Evolutionary conservation across 2,888 invertebrate genomes (phyloP).

Genomic region (Idaea dimidiata): DNA sequence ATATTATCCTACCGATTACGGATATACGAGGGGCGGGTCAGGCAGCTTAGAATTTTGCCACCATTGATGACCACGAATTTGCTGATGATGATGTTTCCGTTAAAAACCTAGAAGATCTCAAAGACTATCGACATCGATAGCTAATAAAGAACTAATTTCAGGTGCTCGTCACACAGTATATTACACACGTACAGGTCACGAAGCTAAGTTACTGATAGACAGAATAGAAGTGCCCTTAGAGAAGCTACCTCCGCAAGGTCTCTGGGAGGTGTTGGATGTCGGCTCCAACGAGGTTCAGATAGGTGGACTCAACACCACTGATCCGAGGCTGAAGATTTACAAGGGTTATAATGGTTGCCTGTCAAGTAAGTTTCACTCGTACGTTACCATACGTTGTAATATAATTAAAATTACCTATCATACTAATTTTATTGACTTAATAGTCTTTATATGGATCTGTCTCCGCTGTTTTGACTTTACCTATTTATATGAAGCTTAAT

Average conservation of each 20-base stretch:
- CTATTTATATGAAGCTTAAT: no score
- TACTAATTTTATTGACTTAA: no score
- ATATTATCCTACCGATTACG: no score
- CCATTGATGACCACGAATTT: no score
- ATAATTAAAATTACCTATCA: no score
- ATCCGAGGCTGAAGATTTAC: constrained; percentile 89
- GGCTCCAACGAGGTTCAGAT: constrained; percentile 92
- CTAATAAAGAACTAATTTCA: constrained; percentile 34
- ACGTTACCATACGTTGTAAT: no score
- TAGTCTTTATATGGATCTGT: no score
- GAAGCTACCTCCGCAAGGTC: constrained; percentile 84
- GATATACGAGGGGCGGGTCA: no score
- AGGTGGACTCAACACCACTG: constrained; percentile 92
- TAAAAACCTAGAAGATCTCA: no score
- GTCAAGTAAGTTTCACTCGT: constrained; percentile 89
- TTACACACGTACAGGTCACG: constrained; percentile 85
- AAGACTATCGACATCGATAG: neutral
- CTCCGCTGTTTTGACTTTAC: no score
- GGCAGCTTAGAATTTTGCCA: no score
- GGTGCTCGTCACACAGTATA: constrained; percentile 89
- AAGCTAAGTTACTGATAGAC: constrained; percentile 87
- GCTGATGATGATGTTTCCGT: no score
- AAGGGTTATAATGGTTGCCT: constrained; percentile 94
- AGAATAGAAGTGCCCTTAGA: constrained; percentile 86
- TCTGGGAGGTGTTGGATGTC: constrained; percentile 83